Base-by-base conservation (phyloP, 2,113 vertebrate species). In the Geococcyx californianus region DNA sequence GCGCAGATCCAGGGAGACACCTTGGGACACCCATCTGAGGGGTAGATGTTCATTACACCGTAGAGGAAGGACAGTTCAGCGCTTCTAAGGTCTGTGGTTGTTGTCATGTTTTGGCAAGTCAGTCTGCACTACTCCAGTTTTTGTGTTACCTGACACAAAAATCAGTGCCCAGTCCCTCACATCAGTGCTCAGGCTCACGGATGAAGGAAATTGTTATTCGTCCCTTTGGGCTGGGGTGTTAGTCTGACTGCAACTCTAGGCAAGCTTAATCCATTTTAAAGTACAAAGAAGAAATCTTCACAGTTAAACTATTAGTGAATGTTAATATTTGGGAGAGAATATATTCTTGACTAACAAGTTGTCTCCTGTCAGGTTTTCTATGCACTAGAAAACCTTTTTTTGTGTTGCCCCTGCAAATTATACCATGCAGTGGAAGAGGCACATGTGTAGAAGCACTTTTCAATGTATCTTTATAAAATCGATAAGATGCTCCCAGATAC, bases 401-500 rank as follows among this genome's bases (percentile, higher is more conserved):
- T 42, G 20, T 75, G 42, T 34, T 62, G 34, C 34, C 59, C 31
- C 16, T 88, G 49, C 33, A 62, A 79, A 64, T 86, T 81, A 77
- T 36, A n/a, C 45, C 16, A 9, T 81, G 63, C 8, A 8, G 8
- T 77, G 79, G 23, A 75, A 95, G 72, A 77, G 83, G 16, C 63
- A 78, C 10, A 1, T 31, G 8, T 38, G 19, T 11, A 80, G 15
- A 42, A 56, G 15, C 19, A 47, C 73, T 93, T 69, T 74, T 49
- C 56, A 95, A 5, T 66, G 62, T 63, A 52, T 25, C 38, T 66
- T 38, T 84, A n/a, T n/a, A n/a, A 94, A 90, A 89, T 94, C 87
- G 47, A 24, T 40, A 28, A 42, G 12, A 58, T 79, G 80, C 52
- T 69, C 59, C 66, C 33, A 82, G 44, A 72, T 76, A 86, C 52